Base-by-base conservation (phyloP, 2,113 vertebrate species). In the Nesogale talazaci region DNA sequence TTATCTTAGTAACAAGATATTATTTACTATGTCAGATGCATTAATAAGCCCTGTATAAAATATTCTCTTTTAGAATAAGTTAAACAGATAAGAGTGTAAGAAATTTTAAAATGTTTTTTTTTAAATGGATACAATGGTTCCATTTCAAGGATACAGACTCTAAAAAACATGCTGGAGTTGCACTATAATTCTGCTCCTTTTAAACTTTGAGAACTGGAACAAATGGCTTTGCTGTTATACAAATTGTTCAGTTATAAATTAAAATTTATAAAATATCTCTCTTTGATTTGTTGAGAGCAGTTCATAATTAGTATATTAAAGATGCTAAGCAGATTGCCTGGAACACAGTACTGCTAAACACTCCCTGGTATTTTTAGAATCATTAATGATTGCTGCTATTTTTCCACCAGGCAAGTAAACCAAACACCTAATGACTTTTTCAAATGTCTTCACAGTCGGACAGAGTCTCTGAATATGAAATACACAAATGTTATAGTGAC, bases 361-460 rank as follows among this genome's bases (percentile, higher is more conserved):
- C 16, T 15, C 10, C 3, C 42, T 29, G 16, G 31, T 42, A 59
- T 67, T 61, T 52, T 74, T 61, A 61, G 4, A 74, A 70, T 27
- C 15, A 80, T 88, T 74, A 80, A 1, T 23, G 84, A 36, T 1
- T 34, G 17, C 70, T 69, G 4, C 20, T 76, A 40, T 46, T 84
- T 65, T 31, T 79, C 27, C 88, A 46, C 4, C 67, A 65, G 52
- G 65, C 59, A 31, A 52, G 12, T 10, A 75, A 19, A 82, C 34
- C 80, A 72, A 90, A 57, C 10, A 72, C 14, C 31, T 88, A 61
- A 70, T 42, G 7, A 57, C 16, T 23, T 31, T 5, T 84, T 78
- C 12, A 67, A 34, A 77, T 82, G 63, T 91, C 81, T 92, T 83
- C 29, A 79, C 86, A 57, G 6, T 36, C n/a, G 19, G 42, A 17